Conservation (phyloP, 2,797 vertebrate species). For the Falco novaeseelandiae region DNA sequence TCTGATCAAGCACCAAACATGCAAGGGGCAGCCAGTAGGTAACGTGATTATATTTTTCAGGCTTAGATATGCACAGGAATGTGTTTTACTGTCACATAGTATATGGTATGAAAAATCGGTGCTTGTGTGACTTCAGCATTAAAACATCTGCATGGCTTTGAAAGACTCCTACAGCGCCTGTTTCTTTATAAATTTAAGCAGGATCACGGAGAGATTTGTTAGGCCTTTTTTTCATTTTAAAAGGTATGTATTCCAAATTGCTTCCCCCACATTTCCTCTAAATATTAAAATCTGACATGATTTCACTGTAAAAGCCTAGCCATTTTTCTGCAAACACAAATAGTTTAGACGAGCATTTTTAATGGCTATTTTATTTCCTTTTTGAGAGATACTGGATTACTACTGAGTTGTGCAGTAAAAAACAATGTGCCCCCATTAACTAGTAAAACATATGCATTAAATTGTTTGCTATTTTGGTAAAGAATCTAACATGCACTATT, state of each 20-base stretch:
- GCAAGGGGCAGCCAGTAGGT: background rate
- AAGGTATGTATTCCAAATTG: background rate
- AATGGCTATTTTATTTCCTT: background rate
- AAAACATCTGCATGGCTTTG: background rate
- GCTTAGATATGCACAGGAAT: background rate
- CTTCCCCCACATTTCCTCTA: background rate
- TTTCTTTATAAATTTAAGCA: background rate
- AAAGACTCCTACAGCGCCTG: background rate
- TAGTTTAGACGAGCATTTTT: background rate
- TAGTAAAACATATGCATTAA: background rate
- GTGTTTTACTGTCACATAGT: background rate
- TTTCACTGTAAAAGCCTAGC: background rate
- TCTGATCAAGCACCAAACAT: accelerated
- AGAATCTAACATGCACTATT: background rate
- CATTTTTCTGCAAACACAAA: background rate
- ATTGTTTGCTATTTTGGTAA: background rate
- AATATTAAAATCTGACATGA: background rate
- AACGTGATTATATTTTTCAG: background rate
- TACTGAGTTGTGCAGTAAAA: background rate
- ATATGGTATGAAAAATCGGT: background rate
- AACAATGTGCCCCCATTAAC: background rate
- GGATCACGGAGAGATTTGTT: background rate
- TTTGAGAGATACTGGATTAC: background rate
- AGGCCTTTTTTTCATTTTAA: background rate
- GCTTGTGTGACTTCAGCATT: background rate